phyloP scores from a whole-genome alignment of 2,113 vertebrate species.

The Albula glossodonta region DNA sequence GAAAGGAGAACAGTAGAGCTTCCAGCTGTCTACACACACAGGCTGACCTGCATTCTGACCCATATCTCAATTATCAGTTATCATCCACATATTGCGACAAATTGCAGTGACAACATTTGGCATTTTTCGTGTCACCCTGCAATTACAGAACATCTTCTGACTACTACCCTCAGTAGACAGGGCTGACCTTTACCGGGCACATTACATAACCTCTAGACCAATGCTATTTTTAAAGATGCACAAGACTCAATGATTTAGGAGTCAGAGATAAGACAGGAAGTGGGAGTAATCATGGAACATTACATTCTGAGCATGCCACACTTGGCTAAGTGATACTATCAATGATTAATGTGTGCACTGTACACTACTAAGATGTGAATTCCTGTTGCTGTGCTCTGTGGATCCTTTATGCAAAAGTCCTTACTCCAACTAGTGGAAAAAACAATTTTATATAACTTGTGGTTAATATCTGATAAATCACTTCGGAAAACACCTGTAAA shows the following conservation, averaged over 20 bases:
- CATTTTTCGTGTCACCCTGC: not conserved
- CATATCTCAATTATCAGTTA: not conserved
- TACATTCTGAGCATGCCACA: not conserved
- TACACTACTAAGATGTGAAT: too few relatives aligned
- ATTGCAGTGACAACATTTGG: not conserved
- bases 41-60: not conserved
- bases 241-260: not conserved
- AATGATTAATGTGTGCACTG: not conserved
- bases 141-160: constrained; percentile 19
- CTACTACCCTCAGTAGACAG: not conserved
- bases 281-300: not conserved
- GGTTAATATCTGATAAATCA: too few relatives aligned
- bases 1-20: not conserved
- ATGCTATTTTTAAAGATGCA: constrained; percentile 13
- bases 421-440: too few relatives aligned
- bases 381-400: too few relatives aligned
- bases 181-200: not conserved
- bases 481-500: not conserved
- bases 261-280: not conserved
- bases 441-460: too few relatives aligned
- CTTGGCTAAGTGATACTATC: not conserved
- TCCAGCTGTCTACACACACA: not conserved
- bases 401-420: too few relatives aligned
- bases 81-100: not conserved
- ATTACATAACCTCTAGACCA: not conserved